Evolutionary conservation across 2,888 invertebrate species (phyloP).

Genomic region (Teleogryllus oceanicus): DNA sequence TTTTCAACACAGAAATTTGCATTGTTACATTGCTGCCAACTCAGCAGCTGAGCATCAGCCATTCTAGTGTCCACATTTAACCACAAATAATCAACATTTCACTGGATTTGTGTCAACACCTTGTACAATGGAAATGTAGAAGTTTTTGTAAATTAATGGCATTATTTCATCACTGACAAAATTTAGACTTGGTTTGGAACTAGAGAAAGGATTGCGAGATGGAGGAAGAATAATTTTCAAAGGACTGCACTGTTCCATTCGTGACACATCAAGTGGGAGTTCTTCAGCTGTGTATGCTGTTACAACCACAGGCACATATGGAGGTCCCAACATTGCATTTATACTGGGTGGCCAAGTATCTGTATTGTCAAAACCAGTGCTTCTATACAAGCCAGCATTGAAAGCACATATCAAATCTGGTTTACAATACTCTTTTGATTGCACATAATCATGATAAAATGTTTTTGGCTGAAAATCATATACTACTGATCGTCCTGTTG

Average conservation of each 20-base stretch:
- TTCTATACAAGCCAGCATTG: slow-evolving; percentile 68
- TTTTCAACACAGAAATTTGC: slow-evolving; percentile 1
- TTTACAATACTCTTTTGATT: slow-evolving; percentile 34
- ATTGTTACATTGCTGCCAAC: neutral
- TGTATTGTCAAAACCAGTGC: slow-evolving; percentile 58
- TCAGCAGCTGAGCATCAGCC: neutral
- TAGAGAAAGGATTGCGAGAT: slow-evolving; percentile 61
- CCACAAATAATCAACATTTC: neutral
- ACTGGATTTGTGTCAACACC: neutral
- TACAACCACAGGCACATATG: slow-evolving; percentile 57
- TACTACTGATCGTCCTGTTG: slow-evolving; percentile 33
- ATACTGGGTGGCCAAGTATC: slow-evolving; percentile 68
- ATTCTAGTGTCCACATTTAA: slow-evolving; percentile 18
- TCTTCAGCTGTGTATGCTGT: slow-evolving; percentile 68
- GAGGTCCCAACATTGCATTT: slow-evolving; percentile 52
- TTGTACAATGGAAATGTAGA: slow-evolving; percentile 47
- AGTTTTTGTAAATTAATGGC: slow-evolving; percentile 70
- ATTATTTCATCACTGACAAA: slow-evolving; percentile 68
- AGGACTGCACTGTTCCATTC: slow-evolving; percentile 54
- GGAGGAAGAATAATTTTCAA: slow-evolving; percentile 55
- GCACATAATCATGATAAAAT: slow-evolving; percentile 47
- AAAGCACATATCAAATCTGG: slow-evolving; percentile 61
- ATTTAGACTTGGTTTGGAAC: slow-evolving; percentile 68
- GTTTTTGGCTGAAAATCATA: slow-evolving; percentile 35
- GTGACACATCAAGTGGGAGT: slow-evolving; percentile 58